phyloP scores from a whole-genome alignment of 1,140 invertebrate species.

The Temnothorax curvispinosus region DNA sequence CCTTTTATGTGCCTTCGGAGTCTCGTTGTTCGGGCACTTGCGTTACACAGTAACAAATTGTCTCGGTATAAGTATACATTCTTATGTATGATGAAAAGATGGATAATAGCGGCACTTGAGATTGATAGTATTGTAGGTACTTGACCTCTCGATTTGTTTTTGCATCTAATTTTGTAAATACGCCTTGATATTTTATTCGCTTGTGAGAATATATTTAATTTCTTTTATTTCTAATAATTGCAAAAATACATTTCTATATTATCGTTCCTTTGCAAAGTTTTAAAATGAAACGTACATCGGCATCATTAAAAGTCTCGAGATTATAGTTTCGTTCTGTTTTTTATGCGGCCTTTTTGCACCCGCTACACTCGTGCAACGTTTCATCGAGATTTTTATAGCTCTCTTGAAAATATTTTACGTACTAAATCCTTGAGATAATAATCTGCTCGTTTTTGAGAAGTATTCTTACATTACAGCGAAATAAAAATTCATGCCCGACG shows the following conservation, averaged over 20 bases:
- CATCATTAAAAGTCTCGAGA: neutral
- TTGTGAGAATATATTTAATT: neutral
- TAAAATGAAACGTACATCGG: neutral
- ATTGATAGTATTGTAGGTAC: constrained; percentile 30
- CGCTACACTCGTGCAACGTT: neutral
- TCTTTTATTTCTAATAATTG: neutral
- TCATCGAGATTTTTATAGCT: constrained; percentile 47
- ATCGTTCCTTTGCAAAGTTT: neutral
- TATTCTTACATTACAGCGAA: constrained; percentile 42
- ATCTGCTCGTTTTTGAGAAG: constrained; percentile 35
- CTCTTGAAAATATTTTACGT: constrained; percentile 54
- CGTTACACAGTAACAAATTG: constrained; percentile 40
- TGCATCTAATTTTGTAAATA: neutral
- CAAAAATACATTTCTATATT: neutral
- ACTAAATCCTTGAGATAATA: constrained; percentile 53
- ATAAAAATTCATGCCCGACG: constrained; percentile 30
- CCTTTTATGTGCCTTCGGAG: constrained; percentile 34
- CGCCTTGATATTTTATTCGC: neutral
- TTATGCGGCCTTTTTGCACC: neutral
- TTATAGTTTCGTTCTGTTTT: constrained; percentile 18
- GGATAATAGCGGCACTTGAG: constrained; percentile 14
- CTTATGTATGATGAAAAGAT: constrained; percentile 28
- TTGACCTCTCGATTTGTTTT: neutral
- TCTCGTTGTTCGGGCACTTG: constrained; percentile 33
- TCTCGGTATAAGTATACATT: constrained; percentile 9